Base-by-base conservation (phyloP, 2,113 vertebrate species). In the Microtus pennsylvanicus region DNA sequence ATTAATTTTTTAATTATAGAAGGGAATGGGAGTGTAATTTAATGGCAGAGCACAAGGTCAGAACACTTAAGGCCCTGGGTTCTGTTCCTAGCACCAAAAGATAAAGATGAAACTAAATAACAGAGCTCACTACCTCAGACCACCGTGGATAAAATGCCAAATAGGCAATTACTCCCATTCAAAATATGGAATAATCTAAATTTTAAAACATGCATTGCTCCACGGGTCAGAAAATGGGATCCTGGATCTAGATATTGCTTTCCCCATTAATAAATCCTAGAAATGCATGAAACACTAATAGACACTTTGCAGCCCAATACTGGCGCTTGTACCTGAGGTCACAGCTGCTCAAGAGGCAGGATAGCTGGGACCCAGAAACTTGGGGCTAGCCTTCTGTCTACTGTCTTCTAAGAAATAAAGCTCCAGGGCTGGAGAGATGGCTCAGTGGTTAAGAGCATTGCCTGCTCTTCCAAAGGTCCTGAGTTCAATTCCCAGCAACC, bases 241-340 rank as follows among this genome's bases (percentile, higher is more conserved):
- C 45, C 38, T 33, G 11, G 30, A 58, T 67, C 77, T 92, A 42
- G 33, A 28, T 75, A 61, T 89, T 42, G 85, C 17, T 50, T 58
- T 17, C 33, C 17, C 80, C 91, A 50, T 93, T 76, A 81, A 77
- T 92, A 92, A 93, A 93, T 78, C 55, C 83, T 30, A 89, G n/a
- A 82, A 28, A 63, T 22, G 42, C 38, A 70, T 14, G 47, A 38
- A 85, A 94, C 28, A 72, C 50, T n/a, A 28, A 86, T 30, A 69
- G 75, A 94, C 30, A 86, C 58, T 75, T 88, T 94, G n/a, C 55
- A 83, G 19, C 61, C 45, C 26, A 22, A 38, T 2, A 5, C 19
- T 67, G 42, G 17, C 6, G 9, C 38, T 30, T 87, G 33, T 3
- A 38, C 47, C 42, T 65, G 24, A 24, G 77, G 11, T 30, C 58